A percentile compares a stretch with the other conserved stretches of the same genome.
These are phyloP conservation scores for Andricus curvator DNA, from an alignment of 2,888 invertebrate species.

Conservation along the genomic window DNA sequence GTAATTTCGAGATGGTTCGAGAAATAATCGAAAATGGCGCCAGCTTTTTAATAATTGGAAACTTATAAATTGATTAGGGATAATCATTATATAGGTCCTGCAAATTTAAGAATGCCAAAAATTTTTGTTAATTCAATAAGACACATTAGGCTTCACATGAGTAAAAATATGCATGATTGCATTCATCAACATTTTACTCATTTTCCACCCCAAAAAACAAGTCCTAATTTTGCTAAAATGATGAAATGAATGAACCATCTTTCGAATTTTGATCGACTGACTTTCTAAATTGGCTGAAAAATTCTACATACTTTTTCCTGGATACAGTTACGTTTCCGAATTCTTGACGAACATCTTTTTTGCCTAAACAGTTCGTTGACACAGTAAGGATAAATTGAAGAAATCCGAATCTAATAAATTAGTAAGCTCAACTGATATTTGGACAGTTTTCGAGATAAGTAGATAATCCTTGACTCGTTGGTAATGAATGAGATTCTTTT, in stretches of 20 bases:
- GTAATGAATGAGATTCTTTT: constrained; percentile 30
- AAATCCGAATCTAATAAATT: constrained; percentile 31
- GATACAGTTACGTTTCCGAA: constrained; percentile 27
- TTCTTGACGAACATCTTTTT: constrained; percentile 1
- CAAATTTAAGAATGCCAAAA: no score
- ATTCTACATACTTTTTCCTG: background rate
- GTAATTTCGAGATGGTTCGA: no score
- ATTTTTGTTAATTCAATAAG: no score
- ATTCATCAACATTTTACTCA: no score
- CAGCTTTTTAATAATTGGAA: no score
- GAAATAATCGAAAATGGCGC: no score
- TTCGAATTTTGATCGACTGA: background rate
- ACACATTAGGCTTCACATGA: no score
- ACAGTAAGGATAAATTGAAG: constrained; percentile 22
- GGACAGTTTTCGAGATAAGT: constrained; percentile 7
- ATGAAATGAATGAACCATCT: background rate
- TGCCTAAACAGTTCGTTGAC: constrained; percentile 12
- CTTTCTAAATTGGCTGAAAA: background rate
- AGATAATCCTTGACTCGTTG: background rate
- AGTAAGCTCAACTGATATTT: constrained; percentile 4
- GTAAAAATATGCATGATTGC: no score
- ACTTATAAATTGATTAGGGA: no score
- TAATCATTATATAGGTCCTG: no score
- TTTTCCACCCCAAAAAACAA: background rate
- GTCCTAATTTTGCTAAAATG: no score